Evolutionary conservation across 2,888 invertebrate genomes (phyloP), one percentile per base, ranked within the genome.

Genomic region (Eurois occulta): DNA sequence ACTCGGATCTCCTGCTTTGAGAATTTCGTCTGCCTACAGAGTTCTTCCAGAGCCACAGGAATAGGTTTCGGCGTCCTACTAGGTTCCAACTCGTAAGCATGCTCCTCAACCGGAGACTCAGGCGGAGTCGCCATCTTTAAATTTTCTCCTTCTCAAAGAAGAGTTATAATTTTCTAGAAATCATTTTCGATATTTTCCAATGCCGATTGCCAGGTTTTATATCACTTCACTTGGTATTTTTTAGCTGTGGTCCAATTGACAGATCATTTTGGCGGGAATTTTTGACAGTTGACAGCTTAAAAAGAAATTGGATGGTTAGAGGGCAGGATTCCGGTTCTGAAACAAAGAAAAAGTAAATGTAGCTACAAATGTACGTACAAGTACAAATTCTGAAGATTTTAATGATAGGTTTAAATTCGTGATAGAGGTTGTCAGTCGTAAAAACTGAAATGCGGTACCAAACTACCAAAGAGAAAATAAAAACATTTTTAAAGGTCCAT

Each of bases 1-100:
- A 99, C 98, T 90, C 99, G 98, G 87, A 99, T 99, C 96, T 99
- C 99, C 94, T 99, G 99, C 91, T 99, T 97, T 71, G 99, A 98
- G 97, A 99, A 99, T 96, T 99, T 99, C 76, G 99, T 99, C 95
- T 98, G 98, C 89, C 98, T 97, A 95, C 99, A 99, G 80, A 99
- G 97, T 93, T 99, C 99, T 93, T 99, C 99, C 84, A 99, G 97
- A 35, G 98, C 98, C 67, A 98, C 98, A 66, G 98, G 98, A 85
- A 98, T 97, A 38, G 98, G 98, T 90, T 98, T 98, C 85, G 98
- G 98, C 35, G 98, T 97, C 90, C 98, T 96, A 91, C 97, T 97
- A 86, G 98, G 98, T 94, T 98, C 98, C 93, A 98, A 97, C 93
- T 98, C 98, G 94, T 98, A 98, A 84, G 98, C 98, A 89, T 98